Percentiles rank a stretch among this genome's conserved stretches.
Conservation (phyloP, 2,888 invertebrate species). For the Andricus curvator region DNA sequence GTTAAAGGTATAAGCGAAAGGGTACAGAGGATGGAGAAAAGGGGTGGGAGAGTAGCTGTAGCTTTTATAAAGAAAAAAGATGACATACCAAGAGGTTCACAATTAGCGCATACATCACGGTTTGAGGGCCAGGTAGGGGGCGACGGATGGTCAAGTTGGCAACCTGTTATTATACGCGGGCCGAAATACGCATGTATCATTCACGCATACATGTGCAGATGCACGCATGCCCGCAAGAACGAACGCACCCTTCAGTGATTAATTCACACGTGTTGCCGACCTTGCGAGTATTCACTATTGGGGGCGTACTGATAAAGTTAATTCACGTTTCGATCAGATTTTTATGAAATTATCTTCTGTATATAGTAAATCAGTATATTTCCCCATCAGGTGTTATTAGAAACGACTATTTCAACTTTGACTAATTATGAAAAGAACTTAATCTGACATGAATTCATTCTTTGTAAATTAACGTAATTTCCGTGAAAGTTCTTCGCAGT, state of each 20-base stretch:
- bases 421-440: too few species aligned
- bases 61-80: conserved; percentile 47
- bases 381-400: background rate
- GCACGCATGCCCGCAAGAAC: conserved; percentile 50
- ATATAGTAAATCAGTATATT: background rate
- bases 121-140: conserved; percentile 62
- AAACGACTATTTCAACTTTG: too few species aligned
- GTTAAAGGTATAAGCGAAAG: conserved; percentile 32
- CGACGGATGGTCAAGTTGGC: conserved; percentile 65
- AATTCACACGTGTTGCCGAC: conserved; percentile 68
- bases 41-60: conserved; percentile 44
- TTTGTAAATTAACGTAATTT: too few species aligned
- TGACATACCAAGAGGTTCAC: conserved; percentile 64
- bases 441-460: too few species aligned
- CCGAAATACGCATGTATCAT: conserved; percentile 71
- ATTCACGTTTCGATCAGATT: conserved; percentile 35
- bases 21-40: conserved; percentile 41
- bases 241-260: conserved; percentile 67
- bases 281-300: conserved; percentile 40
- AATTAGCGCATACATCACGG: conserved; percentile 76
- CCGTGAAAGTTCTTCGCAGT: too few species aligned
- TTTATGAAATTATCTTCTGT: background rate
- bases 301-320: conserved; percentile 37
- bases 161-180: conserved; percentile 75
- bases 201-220: conserved; percentile 59